Base-by-base conservation (phyloP, 2,113 vertebrate species). In the Rafetus swinhoei region DNA sequence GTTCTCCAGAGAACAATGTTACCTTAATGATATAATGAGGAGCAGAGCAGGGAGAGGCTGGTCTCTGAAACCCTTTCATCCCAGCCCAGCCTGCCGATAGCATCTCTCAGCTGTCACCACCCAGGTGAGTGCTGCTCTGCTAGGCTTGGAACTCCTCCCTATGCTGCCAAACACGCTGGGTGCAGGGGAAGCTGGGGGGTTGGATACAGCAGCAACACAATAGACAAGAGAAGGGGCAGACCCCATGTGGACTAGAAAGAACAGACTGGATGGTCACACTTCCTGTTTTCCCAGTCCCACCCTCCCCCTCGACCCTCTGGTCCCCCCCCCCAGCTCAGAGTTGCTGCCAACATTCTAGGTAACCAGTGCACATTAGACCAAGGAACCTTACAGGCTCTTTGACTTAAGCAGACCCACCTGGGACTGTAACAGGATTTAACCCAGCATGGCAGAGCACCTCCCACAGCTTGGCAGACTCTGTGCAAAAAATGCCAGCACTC, bases 1-100 rank as follows among this genome's bases (percentile, higher is more conserved):
- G 93, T 29, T 94, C 93, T 88, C 87, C 81, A 39, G 90, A 95
- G 83, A 94, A 56, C 85, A 90, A 83, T 1, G 39, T 82, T 96
- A 0, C 2, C 83, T 92, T 50, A 4, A 84, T 0, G 0, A 82
- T 27, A 56, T 1, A 1, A 87, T 45, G 27, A 72, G 85, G 52
- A 0, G 1, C 85, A 81, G 84, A 65, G 87, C 83, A 90, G 76
- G 79, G 27, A 93, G 79, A 93, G 90, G 53, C 35, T 25, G 85
- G 74, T 53, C 86, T 88, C 89, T 82, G 65, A 95, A 97, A 93
- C 3, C 86, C 97, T 97, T 97, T 97, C 93, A 97, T 97, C 95
- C 86, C 88, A 92, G 92, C 94, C 91, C 95, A 94, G 94, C 84
- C 24, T 89, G 95, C 88, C 2, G 86, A 97, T 95, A 95, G 86